Evolutionary conservation across 2,113 vertebrate genomes (phyloP), one percentile per base, ranked within the genome.

Genomic region (Bambusicola thoracicus): DNA sequence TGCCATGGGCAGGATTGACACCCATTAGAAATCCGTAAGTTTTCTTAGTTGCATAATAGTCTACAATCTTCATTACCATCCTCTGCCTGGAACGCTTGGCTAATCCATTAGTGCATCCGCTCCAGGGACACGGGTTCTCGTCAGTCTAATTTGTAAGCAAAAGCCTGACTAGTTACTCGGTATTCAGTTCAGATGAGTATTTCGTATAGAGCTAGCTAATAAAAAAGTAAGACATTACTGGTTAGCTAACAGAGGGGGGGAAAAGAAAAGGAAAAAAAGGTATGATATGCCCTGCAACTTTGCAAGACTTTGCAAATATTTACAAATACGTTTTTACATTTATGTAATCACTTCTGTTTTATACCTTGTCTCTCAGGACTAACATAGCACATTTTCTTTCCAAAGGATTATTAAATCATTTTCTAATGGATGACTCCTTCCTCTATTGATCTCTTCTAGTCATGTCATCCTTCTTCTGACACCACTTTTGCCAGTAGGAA

Each of bases 401-500:
- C 7, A 4, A 91, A 82, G 32, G 62, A 63, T 59, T 22, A 49
- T 65, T 51, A 77, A 69, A 53, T 15, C 12, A 24, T 85, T 91
- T 89, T 34, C 8, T 48, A 73, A 91, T 29, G 40, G 21, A 65
- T 83, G 34, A 68, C 5, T 69, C 58, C 24, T 53, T 76, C 58
- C 27, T 89, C 40, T 78, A 29, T 68, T 61, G 53, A 89, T 93
- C 74, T 88, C 27, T 24, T 72, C 34, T 55, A 69, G 55, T 62
- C 19, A 32, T 29, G 63, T 46, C 59, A 87, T 41, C 29, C 44
- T 78, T 73, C 72, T 68, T 92, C 62, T 77, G 29, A 63, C 30
- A 67, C 4, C 73, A 62, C 41, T 44, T 93, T 91, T 89, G 70
- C 44, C 81, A 92, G 84, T 6, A 82, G 25, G 32, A 89, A 58